phyloP scores from a whole-genome alignment of 2,888 invertebrate genomes.

The Hermaeophaga mercurialis region DNA sequence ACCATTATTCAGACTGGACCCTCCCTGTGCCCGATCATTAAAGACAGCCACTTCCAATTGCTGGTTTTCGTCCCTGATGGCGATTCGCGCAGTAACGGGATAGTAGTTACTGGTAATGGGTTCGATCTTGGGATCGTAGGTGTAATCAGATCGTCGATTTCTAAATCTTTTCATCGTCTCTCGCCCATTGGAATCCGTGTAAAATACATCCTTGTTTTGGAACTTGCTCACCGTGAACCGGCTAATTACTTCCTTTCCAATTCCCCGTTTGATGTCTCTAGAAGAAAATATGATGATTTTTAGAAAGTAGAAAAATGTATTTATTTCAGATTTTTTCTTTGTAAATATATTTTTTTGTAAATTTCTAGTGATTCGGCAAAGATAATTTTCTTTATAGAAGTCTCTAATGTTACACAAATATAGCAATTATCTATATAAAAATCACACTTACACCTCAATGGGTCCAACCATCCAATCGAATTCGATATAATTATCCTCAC shows the following conservation, averaged over 20 bases:
- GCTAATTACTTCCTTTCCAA: slow-evolving; percentile 20
- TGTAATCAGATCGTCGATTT: slow-evolving; percentile 65
- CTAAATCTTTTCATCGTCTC: slow-evolving; percentile 67
- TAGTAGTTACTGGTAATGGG: slow-evolving; percentile 74
- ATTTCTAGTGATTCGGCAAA: too few relatives aligned
- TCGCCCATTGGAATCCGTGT: slow-evolving; percentile 80
- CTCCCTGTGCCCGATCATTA: slow-evolving; percentile 67
- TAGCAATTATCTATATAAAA: too few relatives aligned
- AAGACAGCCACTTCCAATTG: slow-evolving; percentile 61
- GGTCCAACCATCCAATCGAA: slow-evolving; percentile 80
- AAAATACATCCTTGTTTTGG: slow-evolving; percentile 59
- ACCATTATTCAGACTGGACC: slow-evolving; percentile 61
- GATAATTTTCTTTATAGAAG: too few relatives aligned
- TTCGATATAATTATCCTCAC: slow-evolving; percentile 61
- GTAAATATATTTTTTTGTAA: too few relatives aligned
- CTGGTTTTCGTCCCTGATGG: slow-evolving; percentile 58
- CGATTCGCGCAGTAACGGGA: slow-evolving; percentile 72
- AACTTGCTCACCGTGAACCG: slow-evolving; percentile 35
- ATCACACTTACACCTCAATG: slow-evolving; percentile 65
- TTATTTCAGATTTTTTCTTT: too few relatives aligned
- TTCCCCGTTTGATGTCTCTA: too few relatives aligned
- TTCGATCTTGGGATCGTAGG: slow-evolving; percentile 56
- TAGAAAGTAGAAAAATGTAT: too few relatives aligned
- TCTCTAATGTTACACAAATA: too few relatives aligned
- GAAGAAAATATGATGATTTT: too few relatives aligned